Percentiles rank a stretch among this genome's conserved stretches.
These are phyloP conservation scores for Chlorops oryzae DNA, from an alignment of 1,140 invertebrate genomes.

Conservation along the genomic window DNA sequence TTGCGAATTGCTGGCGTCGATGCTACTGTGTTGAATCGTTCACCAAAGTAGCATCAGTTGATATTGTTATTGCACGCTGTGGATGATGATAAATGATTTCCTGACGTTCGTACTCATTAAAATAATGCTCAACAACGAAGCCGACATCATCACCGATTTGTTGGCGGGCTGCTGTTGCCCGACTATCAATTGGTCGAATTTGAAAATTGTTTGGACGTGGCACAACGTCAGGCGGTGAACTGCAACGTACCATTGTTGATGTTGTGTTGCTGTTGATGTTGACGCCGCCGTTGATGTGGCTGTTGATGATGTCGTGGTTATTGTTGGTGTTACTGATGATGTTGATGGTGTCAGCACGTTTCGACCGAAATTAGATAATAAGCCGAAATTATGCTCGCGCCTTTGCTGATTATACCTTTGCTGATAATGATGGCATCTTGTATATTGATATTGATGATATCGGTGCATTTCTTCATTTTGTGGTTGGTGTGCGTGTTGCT, in stretches of 20 bases:
- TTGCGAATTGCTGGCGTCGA: conserved; percentile 14
- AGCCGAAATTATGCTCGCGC: too few species aligned
- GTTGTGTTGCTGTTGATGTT: conserved; percentile 8
- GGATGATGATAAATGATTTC: conserved; percentile 44
- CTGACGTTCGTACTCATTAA: conserved; percentile 46
- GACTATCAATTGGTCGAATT: conserved; percentile 20
- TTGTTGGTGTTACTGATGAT: conserved; percentile 30
- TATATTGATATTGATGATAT: conserved; percentile 3
- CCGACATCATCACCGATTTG: conserved; percentile 19
- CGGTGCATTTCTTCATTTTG: conserved; percentile 6
- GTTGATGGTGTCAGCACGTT: conserved; percentile 36
- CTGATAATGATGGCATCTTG: background rate
- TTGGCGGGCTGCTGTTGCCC: conserved; percentile 15
- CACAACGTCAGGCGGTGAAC: conserved; percentile 41
- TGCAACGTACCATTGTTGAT: conserved; percentile 24
- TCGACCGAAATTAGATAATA: too few species aligned
- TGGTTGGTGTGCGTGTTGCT: conserved; percentile 31
- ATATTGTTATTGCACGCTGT: conserved; percentile 13
- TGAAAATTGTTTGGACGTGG: conserved; percentile 40
- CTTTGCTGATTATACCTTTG: background rate
- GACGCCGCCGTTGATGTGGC: conserved; percentile 28
- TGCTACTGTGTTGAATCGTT: conserved; percentile 9
- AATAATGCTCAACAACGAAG: conserved; percentile 46
- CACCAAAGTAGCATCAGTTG: too few species aligned
- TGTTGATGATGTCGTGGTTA: conserved; percentile 31